Evolutionary conservation across 2,888 invertebrate genomes (phyloP), one percentile per base, ranked within the genome.

Genomic region (Malthinus seriepunctatus): DNA sequence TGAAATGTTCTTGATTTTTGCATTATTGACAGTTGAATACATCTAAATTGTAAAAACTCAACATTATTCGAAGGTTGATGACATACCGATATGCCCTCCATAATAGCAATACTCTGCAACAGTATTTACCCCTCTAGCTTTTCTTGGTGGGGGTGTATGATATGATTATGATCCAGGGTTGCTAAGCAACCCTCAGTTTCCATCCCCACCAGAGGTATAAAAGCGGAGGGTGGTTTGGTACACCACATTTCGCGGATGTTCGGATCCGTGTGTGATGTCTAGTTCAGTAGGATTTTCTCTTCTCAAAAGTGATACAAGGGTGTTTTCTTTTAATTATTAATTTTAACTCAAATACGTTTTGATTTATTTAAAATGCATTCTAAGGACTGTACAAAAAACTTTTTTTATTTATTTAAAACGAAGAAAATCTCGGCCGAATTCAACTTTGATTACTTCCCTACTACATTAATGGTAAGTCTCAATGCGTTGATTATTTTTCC

Each of bases 91-190:
- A 62, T 62, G 62, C 62, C 58, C 58, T 58, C 55, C 52, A 58
- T 58, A 55, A 62, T 54, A 62, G 62, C 62, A 58, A 58, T 62
- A 58, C 62, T 58, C 62, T 62, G 58, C 56, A 62, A 62, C 62
- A 62, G 58, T 58, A 56, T 55, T 58, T 58, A 62, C 62, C 62
- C 62, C 62, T 58, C 62, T 55, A 54, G 48, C 47, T 32, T 46
- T 37, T 44, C 34, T 48, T 53, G 59, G 59, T 56, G 64, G 69
- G 68, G 65, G 71, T 68, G 73, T 73, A 76, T 77, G 77, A 77
- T 78, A 77, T 77, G 77, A 78, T 78, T 78, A 77, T 78, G 76
- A 78, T 77, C 76, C 76, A 70, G 67, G 71, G 78, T 78, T 76
- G 77, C 77, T 67, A 71, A 69, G 77, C 65, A 74, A 77, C 77